Evolutionary conservation across 1,140 invertebrate genomes (phyloP).

Genomic region (Anoplophora glabripennis): DNA sequence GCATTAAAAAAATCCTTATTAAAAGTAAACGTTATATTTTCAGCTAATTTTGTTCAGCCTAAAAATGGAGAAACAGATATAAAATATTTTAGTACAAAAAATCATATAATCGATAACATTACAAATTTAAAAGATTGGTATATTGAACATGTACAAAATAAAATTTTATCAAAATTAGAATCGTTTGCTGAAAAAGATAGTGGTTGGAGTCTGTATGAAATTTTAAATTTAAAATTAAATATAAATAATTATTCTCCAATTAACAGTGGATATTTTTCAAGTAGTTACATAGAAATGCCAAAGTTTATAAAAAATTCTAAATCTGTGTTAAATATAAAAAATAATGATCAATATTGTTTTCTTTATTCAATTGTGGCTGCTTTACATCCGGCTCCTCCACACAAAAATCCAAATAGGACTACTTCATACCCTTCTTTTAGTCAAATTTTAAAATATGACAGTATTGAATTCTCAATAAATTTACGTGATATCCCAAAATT

Average conservation of each 20-base stretch:
- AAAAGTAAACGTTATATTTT: conserved; percentile 24
- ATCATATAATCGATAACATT: conserved; percentile 17
- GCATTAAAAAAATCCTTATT: conserved; percentile 1
- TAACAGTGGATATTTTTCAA: conserved; percentile 1
- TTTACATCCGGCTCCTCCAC: conserved; percentile 1
- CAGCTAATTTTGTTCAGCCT: conserved; percentile 19
- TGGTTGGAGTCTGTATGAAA: conserved; percentile 42
- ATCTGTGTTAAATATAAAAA: conserved; percentile 11
- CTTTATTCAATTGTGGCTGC: conserved; percentile 20
- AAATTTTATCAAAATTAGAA: conserved; percentile 27
- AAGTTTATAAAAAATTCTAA: conserved; percentile 12
- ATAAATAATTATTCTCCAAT: conserved; percentile 40
- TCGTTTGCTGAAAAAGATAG: conserved; percentile 41
- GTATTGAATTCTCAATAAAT: conserved; percentile 16
- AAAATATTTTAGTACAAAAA: background rate
- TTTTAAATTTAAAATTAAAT: conserved; percentile 34
- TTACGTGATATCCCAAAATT: conserved; percentile 21
- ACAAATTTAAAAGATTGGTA: conserved; percentile 25
- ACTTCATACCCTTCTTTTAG: conserved; percentile 18
- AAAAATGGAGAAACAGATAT: background rate
- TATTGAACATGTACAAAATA: conserved; percentile 13
- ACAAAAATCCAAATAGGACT: conserved; percentile 9
- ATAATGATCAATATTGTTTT: conserved; percentile 25
- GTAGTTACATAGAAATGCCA: conserved; percentile 11
- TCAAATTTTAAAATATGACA: conserved; percentile 26